Conservation (phyloP, 2,113 vertebrate genomes). For the Apodemus sylvaticus region DNA sequence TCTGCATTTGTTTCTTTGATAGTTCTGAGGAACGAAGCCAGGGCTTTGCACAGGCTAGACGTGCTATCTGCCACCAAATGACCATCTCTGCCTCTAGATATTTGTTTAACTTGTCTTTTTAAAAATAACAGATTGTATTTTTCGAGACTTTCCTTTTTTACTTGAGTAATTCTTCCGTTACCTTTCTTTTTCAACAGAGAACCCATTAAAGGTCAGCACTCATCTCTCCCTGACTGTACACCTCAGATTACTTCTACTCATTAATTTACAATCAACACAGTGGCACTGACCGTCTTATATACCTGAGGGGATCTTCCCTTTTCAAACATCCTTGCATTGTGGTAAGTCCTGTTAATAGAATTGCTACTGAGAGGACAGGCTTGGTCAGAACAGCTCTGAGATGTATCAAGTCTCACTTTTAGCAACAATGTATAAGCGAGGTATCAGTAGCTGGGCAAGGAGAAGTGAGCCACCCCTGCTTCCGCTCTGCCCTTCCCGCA, state of each 20-base stretch:
- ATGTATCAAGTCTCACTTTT: background rate
- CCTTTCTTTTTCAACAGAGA: background rate
- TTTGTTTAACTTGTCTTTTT: background rate
- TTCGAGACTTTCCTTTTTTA: conserved; percentile 6
- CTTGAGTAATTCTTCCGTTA: background rate
- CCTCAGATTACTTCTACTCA: background rate
- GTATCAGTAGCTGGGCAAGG: background rate
- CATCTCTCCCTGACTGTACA: background rate
- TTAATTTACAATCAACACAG: background rate
- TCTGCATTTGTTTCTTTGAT: background rate
- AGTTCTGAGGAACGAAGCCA: background rate
- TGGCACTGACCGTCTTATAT: background rate
- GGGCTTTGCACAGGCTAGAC: background rate
- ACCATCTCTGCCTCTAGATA: background rate
- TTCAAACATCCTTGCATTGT: background rate
- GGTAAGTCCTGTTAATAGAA: background rate
- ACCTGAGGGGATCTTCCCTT: background rate
- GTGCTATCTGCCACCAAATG: background rate
- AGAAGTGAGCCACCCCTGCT: background rate
- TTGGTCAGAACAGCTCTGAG: background rate
- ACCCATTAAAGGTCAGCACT: background rate
- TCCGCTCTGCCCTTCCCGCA: too few relatives aligned
- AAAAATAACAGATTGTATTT: background rate
- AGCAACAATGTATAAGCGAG: background rate
- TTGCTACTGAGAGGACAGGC: background rate